A percentile compares a stretch with the other conserved stretches of the same genome.
Evolutionary conservation across 2,797 vertebrate species (phyloP).

Genomic region (Clamator glandarius): DNA sequence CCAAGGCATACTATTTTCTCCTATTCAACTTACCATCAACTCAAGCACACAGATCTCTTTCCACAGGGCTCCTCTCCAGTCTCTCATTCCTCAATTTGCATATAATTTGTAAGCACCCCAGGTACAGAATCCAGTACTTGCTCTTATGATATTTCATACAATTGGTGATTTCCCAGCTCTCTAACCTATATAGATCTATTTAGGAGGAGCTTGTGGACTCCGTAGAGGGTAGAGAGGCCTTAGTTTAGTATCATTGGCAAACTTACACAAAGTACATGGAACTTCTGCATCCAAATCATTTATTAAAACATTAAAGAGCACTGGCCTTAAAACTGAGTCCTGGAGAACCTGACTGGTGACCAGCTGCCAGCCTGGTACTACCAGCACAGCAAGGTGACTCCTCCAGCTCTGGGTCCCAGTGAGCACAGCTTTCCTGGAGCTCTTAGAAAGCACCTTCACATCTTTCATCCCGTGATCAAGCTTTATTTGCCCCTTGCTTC

Average conservation of each 20-base stretch:
- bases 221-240: no score
- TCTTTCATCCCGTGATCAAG: neutral
- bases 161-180: no score
- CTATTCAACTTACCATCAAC: no score
- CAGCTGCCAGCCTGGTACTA: neutral
- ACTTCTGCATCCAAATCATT: neutral
- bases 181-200: no score
- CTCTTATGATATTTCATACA: no score
- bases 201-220: no score
- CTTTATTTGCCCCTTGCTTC: neutral
- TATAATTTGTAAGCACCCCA: no score
- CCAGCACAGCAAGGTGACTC: neutral
- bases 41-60: no score
- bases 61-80: no score
- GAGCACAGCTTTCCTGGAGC: neutral
- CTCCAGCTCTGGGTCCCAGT: neutral
- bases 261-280: neutral
- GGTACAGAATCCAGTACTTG: no score
- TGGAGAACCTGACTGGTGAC: neutral
- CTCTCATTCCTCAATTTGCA: no score
- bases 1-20: no score
- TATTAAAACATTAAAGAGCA: neutral
- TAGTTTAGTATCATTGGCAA: neutral
- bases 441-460: neutral
- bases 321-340: neutral